Base-by-base conservation (phyloP, 2,888 invertebrate species). In the Mellilla xanthometata region DNA sequence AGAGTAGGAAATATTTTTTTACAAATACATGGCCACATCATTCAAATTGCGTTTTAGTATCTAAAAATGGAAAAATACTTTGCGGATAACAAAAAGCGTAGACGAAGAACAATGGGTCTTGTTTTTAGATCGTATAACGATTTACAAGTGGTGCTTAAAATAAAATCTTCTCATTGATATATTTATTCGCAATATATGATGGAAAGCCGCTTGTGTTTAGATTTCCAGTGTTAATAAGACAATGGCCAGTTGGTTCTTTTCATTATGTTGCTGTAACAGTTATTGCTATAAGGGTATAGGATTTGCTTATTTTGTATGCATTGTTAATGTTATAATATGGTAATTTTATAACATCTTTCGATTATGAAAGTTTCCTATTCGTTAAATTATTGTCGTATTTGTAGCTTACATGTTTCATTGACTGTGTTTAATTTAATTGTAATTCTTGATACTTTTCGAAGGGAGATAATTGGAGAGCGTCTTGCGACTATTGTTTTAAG, bases 111-210 rank as follows among this genome's bases (percentile, higher is more conserved):
- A 36, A 32, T 32, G 32, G 11, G n/a, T 2, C 13, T 29, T 24
- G 31, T 24, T 31, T 32, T 26, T 10, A 27, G 27, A 6, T 23
- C 32, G 13, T 34, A 13, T 30, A 35, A 31, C 23, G 12, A 29
- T 32, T 12, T 8, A 6, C 23, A 24, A 29, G 12, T 15, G 22
- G 31, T 39, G 56, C 44, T 64, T 56, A 55, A 65, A 64, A 63
- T 64, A 64, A 62, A 52, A 56, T 54, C 54, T 38, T 23, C 53
- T 59, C 60, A 57, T 60, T 65, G 54, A 58, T 59, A 60, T 65
- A 58, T 54, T 52, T 1, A 19, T 19, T 1, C 15, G 6, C 15
- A 19, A 19, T 19, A 19, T 52, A 52, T 53, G 46, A 54, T 65
- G 58, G 58, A 65, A 60, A 56, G 52, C 4, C n/a, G 2, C 12